These are phyloP conservation scores for Pangasius larnaudii DNA, from an alignment of 2,797 vertebrate genomes.

Conservation along the genomic window DNA sequence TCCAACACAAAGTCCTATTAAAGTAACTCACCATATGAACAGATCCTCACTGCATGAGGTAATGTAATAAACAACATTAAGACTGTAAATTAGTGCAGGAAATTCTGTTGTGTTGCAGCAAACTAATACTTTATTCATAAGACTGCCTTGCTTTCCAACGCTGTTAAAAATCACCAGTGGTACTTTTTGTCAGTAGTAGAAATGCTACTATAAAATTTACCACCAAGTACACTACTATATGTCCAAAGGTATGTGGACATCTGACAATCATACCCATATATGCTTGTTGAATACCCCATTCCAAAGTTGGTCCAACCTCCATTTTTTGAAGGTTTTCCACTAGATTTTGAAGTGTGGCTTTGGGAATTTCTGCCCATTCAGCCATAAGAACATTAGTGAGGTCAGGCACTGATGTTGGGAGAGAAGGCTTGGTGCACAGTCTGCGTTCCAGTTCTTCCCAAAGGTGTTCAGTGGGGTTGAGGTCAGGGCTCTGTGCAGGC, in stretches of 20 bases:
- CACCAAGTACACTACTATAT: neutral
- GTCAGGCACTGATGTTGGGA: neutral
- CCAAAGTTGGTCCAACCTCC: neutral
- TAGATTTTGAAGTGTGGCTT: neutral
- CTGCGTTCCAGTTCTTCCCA: neutral
- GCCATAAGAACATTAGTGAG: neutral
- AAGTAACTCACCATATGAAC: slow-evolving; percentile 14
- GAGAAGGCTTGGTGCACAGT: neutral
- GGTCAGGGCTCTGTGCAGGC: neutral
- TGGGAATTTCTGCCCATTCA: neutral
- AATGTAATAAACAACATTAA: slow-evolving; percentile 16
- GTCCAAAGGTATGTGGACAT: neutral
- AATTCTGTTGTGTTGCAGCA: slow-evolving; percentile 10
- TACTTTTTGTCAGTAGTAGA: neutral
- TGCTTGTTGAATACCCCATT: neutral
- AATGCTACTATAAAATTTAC: neutral
- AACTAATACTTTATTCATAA: slow-evolving; percentile 3
- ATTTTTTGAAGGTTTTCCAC: neutral
- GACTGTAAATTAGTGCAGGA: neutral
- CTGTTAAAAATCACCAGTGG: neutral
- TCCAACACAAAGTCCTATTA: slow-evolving; percentile 26
- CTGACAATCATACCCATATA: neutral
- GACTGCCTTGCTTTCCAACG: neutral
- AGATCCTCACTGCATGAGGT: slow-evolving; percentile 6
- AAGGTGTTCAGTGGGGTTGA: neutral